Base-by-base conservation (phyloP, 2,113 vertebrate species). In the Chlorodrepanis virens region DNA sequence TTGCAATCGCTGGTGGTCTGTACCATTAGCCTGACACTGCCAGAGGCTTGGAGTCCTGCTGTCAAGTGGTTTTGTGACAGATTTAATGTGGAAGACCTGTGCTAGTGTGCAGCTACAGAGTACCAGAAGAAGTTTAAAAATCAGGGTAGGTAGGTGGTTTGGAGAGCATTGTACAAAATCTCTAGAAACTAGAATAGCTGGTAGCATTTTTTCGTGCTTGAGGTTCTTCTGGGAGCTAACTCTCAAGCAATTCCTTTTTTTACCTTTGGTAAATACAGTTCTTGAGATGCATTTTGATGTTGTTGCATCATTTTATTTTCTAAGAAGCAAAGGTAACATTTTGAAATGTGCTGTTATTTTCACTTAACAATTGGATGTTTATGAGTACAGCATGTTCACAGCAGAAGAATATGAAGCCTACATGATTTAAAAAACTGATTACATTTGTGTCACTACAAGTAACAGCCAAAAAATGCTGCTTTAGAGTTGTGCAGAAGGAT, bases 391-490 rank as follows among this genome's bases (percentile, higher is more conserved):
- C 49, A 45, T 50, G 29, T 56, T 85, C 54, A 19, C 18, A 44
- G 29, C 19, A 44, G 44, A 39, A 47, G 7, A 64, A 18, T 31
- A 57, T 37, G 33, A 85, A 50, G n/a, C 10, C 20, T 13, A 4
- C 0, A 0, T 67, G 37, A 49, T 64, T 59, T 35, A 0, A 59
- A 85, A 89, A 52, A 14, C 18, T 15, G 27, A 3, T 68, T 56
- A 11, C 8, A 6, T 52, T 71, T 79, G 25, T 84, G 33, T 82
- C n/a, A 35, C 53, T 82, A 42, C 12, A 63, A 37, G 23, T 76
- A 83, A 39, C 3, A 37, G 29, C 25, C 35, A 1, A 11, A 72
- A 64, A 17, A 5, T 0, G 2, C 47, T 59, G 33, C 6, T 75
- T 81, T 53, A 35, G 29, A 27, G 49, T 61, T 7, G 35, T 67